These are phyloP conservation scores for Caenorhabditis uteleia DNA, from an alignment of 2,888 invertebrate genomes.

Conservation along the genomic window DNA sequence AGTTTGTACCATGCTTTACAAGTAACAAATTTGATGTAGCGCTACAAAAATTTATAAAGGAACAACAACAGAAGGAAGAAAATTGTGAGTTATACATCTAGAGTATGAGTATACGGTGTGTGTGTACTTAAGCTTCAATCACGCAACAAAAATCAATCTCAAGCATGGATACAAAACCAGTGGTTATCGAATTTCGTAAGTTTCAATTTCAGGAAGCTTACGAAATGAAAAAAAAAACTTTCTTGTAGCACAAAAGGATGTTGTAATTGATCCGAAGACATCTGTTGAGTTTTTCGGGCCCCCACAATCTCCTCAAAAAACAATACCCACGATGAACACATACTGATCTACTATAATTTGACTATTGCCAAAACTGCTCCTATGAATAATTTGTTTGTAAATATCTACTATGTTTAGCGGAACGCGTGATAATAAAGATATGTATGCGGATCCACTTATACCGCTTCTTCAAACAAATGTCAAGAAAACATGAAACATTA, in stretches of 20 bases:
- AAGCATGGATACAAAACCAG: slow-evolving; percentile 14
- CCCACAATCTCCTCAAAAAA: slow-evolving; percentile 8
- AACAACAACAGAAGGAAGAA: slow-evolving; percentile 33
- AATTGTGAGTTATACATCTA: too few species aligned
- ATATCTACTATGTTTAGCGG: too few species aligned
- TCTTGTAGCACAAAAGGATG: slow-evolving; percentile 23
- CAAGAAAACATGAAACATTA: too few species aligned
- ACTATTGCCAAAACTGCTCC: too few species aligned
- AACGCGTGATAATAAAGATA: too few species aligned
- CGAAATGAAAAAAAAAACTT: neutral
- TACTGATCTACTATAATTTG: too few species aligned
- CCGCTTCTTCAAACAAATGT: too few species aligned
- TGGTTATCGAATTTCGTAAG: slow-evolving; percentile 34
- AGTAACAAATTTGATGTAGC: slow-evolving; percentile 46
- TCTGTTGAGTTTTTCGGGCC: slow-evolving; percentile 37
- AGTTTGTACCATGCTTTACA: slow-evolving; percentile 41
- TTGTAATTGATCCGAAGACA: slow-evolving; percentile 1
- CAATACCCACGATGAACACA: slow-evolving; percentile 6
- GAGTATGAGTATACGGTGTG: too few species aligned
- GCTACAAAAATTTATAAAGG: slow-evolving; percentile 42
- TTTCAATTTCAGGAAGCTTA: neutral
- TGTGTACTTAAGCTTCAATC: too few species aligned
- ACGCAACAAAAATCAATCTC: too few species aligned
- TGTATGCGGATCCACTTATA: too few species aligned
- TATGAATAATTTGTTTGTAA: too few species aligned